Evolutionary conservation across 2,113 vertebrate species (phyloP).

Genomic region (Boleophthalmus pectinirostris): DNA sequence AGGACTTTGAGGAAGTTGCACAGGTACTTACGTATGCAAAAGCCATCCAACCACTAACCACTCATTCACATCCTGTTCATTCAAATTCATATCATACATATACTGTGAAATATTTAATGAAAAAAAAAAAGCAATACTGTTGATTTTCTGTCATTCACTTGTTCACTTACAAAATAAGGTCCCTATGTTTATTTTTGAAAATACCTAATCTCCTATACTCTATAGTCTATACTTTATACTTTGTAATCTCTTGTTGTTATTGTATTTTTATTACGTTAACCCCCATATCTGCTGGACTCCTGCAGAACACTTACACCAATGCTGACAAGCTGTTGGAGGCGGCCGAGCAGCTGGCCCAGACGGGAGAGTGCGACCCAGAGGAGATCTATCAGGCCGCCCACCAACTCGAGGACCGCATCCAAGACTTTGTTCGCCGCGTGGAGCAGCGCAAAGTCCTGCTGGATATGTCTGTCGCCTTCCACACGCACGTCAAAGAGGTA

Average conservation of each 20-base stretch:
- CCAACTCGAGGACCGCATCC: slow-evolving; percentile 96
- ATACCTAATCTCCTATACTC: background rate
- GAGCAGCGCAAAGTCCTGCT: slow-evolving; percentile 96
- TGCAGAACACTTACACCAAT: slow-evolving; percentile 96
- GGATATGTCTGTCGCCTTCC: slow-evolving; percentile 99
- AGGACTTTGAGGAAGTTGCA: slow-evolving; percentile 98
- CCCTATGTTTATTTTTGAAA: background rate
- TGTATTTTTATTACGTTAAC: slow-evolving; percentile 12
- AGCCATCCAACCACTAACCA: too few relatives aligned
- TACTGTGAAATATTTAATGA: background rate
- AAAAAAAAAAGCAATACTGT: too few relatives aligned
- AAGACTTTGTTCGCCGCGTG: slow-evolving; percentile 96
- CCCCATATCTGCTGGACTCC: background rate
- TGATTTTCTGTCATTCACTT: background rate
- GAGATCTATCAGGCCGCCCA: slow-evolving; percentile 99
- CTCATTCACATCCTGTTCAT: too few relatives aligned
- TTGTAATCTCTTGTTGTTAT: background rate
- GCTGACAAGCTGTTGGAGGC: slow-evolving; percentile 97
- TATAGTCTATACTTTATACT: background rate
- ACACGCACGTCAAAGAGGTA: slow-evolving; percentile 98
- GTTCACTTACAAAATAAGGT: too few relatives aligned
- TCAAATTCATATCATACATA: background rate
- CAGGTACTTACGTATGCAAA: slow-evolving; percentile 78
- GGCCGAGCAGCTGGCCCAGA: slow-evolving; percentile 97
- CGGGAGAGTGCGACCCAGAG: slow-evolving; percentile 96